Percentiles rank a stretch among this genome's conserved stretches.
phyloP scores from a whole-genome alignment of 2,113 vertebrate genomes.

The Pseudonaja textilis region DNA sequence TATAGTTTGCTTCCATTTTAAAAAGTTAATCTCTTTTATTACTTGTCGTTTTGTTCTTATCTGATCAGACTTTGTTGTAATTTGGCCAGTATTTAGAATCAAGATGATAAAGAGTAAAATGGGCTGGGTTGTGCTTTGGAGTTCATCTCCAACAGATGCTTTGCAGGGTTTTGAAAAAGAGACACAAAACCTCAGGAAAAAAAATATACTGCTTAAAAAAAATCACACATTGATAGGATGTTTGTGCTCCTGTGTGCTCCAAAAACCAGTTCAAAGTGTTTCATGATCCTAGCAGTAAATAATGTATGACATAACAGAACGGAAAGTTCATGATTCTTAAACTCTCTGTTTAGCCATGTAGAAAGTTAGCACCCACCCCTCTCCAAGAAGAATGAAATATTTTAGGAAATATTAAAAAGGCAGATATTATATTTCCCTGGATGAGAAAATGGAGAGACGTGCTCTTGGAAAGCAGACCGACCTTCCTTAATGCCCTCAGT shows the following conservation, averaged over 20 bases:
- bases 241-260: neutral
- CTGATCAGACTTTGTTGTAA: neutral
- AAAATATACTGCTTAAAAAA: neutral
- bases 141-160: neutral
- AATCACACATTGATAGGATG: neutral
- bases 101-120: neutral
- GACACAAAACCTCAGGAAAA: neutral
- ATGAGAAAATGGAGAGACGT: no score
- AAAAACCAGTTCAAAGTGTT: neutral
- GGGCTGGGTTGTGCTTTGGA: neutral
- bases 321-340: neutral
- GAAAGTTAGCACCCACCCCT: no score
- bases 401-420: no score
- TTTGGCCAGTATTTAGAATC: neutral
- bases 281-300: neutral
- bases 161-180: neutral
- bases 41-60: neutral
- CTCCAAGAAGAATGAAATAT: no score
- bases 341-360: neutral
- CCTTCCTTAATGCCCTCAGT: no score
- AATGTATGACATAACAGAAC: neutral
- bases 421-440: no score
- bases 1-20: neutral
- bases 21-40: neutral
- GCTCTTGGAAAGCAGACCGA: no score